Base-by-base conservation (phyloP, 2,888 invertebrate genomes). In the Sepioteuthis lessoniana region DNA sequence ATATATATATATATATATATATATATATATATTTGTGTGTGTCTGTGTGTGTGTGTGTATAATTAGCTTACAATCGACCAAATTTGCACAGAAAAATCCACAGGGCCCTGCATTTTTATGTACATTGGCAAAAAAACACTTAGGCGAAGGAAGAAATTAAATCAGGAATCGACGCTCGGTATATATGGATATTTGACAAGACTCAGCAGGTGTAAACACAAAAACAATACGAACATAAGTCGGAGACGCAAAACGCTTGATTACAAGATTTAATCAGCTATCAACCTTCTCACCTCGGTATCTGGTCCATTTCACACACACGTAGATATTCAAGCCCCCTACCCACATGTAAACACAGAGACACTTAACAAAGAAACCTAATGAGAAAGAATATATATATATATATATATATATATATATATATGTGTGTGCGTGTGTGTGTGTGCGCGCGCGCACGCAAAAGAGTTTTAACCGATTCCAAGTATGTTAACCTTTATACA, bases 171-270 rank as follows among this genome's bases (percentile, higher is more conserved):
- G 60, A 31, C 60, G 76, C 2, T 76, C 19, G n/a, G n/a, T 10
- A 76, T 76, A 76, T 76, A n/a, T n/a, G 76, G 35, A n/a, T 76
- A 76, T 76, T 76, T 76, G 76, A 76, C 76, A 76, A 16, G n/a
- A n/a, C 13, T n/a, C 13, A 35, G 35, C 76, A 76, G 76, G 76
- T 76, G 76, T 35, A 76, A 76, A n/a, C 2, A 16, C n/a, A n/a
- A 76, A 35, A 76, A 76, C n/a, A 76, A 76, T 76, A 19, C n/a
- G 2, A 7, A 55, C n/a, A 76, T n/a, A 16, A 35, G 0, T 13
- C n/a, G 76, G n/a, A 16, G 76, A 76, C 76, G n/a, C n/a, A 76
- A 76, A 76, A 76, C 76, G n/a, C 76, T 76, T 76, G 76, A 76
- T 76, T 76, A 76, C n/a, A 16, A 76, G 76, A 76, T 76, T 13